Evolutionary conservation across 2,797 vertebrate genomes (phyloP).

Genomic region (Leptodactylus fallax): DNA sequence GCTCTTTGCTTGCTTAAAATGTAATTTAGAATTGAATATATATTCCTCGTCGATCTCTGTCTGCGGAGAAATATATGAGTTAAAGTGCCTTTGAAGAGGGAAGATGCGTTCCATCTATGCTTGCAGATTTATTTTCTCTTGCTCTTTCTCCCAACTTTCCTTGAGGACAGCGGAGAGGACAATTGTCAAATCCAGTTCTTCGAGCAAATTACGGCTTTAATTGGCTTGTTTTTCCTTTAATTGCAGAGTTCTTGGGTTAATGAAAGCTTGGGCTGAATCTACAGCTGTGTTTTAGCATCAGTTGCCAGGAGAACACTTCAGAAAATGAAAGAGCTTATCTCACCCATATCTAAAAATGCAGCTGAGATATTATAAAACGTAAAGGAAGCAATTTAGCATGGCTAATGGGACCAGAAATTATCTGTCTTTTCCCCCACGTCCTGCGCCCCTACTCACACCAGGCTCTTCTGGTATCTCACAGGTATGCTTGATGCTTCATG

Average conservation of each 20-base stretch:
- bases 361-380: slow-evolving; percentile 28
- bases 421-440: background rate
- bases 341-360: slow-evolving; percentile 24
- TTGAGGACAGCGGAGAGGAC: slow-evolving; percentile 59
- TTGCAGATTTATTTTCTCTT: slow-evolving; percentile 41
- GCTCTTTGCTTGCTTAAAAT: slow-evolving; percentile 13
- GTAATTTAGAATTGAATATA: slow-evolving; percentile 18
- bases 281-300: slow-evolving; percentile 54
- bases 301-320: slow-evolving; percentile 63
- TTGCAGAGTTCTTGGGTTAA: slow-evolving; percentile 61
- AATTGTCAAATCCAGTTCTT: slow-evolving; percentile 62
- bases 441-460: background rate
- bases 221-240: slow-evolving; percentile 62
- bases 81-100: slow-evolving; percentile 44
- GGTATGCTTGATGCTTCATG: background rate
- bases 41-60: slow-evolving; percentile 1
- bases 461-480: background rate
- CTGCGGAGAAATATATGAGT: slow-evolving; percentile 38
- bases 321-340: slow-evolving; percentile 55
- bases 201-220: slow-evolving; percentile 57
- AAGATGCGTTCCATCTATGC: background rate
- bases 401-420: background rate
- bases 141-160: slow-evolving; percentile 45
- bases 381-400: slow-evolving; percentile 1
- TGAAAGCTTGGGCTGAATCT: slow-evolving; percentile 58